These are phyloP conservation scores for Poecilobothrus nobilitatus DNA, from an alignment of 2,888 invertebrate genomes.

Conservation along the genomic window DNA sequence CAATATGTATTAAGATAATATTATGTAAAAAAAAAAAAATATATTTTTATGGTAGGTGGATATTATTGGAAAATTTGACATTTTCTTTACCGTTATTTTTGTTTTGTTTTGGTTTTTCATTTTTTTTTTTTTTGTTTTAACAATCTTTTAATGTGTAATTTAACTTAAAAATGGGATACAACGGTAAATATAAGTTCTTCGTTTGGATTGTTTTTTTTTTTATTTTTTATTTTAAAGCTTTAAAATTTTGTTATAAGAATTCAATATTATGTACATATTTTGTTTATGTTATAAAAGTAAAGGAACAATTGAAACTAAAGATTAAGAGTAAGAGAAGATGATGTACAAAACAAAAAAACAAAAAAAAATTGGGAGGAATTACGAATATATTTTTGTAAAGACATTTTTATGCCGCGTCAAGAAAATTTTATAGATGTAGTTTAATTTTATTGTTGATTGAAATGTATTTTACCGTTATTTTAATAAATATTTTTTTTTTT, in stretches of 20 bases:
- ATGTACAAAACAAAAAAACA: too few species aligned
- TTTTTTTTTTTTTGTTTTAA: background rate
- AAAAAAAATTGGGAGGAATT: too few species aligned
- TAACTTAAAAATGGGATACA: background rate
- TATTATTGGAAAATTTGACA: background rate
- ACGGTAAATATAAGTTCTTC: background rate
- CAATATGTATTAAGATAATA: too few species aligned
- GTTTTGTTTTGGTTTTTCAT: too few species aligned
- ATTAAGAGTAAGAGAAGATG: too few species aligned
- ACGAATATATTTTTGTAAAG: background rate
- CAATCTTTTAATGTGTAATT: background rate
- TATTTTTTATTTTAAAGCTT: background rate
- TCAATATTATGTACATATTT: too few species aligned
- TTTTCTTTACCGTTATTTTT: background rate
- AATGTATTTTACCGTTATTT: constrained; percentile 1
- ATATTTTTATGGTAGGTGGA: background rate
- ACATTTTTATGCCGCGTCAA: background rate
- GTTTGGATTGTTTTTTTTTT: background rate
- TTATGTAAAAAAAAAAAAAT: too few species aligned
- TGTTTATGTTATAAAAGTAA: too few species aligned
- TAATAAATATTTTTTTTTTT: background rate
- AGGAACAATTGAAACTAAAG: too few species aligned
- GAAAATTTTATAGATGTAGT: constrained; percentile 1
- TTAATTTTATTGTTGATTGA: constrained; percentile 4
- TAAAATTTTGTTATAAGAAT: background rate